Evolutionary conservation across 92 coral and sea anemone genomes (phyloP), one percentile per base, ranked within the genome.

Genomic region (Pocillopora grandis): DNA sequence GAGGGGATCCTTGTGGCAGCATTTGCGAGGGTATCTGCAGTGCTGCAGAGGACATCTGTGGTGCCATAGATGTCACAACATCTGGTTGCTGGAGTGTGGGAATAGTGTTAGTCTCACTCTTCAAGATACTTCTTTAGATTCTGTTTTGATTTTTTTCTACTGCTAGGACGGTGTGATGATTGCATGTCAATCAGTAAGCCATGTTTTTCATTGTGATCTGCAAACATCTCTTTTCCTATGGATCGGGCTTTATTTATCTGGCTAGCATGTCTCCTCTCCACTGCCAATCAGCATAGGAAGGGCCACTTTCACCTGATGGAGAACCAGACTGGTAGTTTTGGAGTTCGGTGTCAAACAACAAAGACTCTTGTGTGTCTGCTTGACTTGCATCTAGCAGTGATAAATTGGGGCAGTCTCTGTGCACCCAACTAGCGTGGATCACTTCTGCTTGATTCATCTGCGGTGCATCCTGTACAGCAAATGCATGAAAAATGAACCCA

Each of bases 401-500:
- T 61, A 90, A 61, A 49, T 90, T 85, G 9, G 81, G 81, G 19
- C 67, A 71, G 80, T 92, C 92, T 85, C 90, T 27, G 73, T 92
- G 84, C 33, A 92, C 62, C 92, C 96, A 92, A 31, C 93, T 49
- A 19, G 90, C 92, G 74, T 90, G 90, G 36, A 90, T 58, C 6
- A 92, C 90, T 70, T 90, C 90, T 0, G 87, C 87, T 58, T 92
- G 90, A 80, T 90, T 90, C 93, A 90, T 90, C 19, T 52, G 64
- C 23, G 90, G 89, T 13, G 75, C 92, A 62, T 36, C 84, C 21
- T 76, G 42, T 15, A 69, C 87, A 17, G 93, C 76, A 59, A 90
- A 92, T 4, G 92, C 96, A 55, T 81, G 89, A 81, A 92, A 92
- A 65, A 90, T 87, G 75, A 90, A 92, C 3, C 88, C 93, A 55